Percentiles rank a stretch among this genome's conserved stretches.
Evolutionary conservation across 2,797 vertebrate species (phyloP).

Genomic region (Euthynnus affinis): DNA sequence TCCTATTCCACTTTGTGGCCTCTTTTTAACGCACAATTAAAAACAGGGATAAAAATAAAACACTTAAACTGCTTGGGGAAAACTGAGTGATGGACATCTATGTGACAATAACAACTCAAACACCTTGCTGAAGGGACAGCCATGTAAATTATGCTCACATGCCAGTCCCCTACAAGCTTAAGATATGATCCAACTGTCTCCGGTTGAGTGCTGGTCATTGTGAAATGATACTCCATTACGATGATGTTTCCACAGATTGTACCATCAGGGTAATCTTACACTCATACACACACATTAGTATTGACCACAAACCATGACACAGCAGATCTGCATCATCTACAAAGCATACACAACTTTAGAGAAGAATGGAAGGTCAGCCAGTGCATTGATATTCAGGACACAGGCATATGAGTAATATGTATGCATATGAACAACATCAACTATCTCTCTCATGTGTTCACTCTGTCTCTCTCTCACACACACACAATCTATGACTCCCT

Average conservation of each 20-base stretch:
- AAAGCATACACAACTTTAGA: slow-evolving; percentile 40
- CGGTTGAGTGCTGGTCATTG: slow-evolving; percentile 43
- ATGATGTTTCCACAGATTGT: slow-evolving; percentile 49
- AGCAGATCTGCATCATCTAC: slow-evolving; percentile 59
- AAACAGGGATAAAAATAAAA: too few relatives aligned
- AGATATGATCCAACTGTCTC: slow-evolving; percentile 37
- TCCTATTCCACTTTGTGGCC: too few relatives aligned
- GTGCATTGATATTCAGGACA: slow-evolving; percentile 68
- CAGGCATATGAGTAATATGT: slow-evolving; percentile 57
- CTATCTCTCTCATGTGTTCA: slow-evolving; percentile 21
- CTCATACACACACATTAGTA: slow-evolving; percentile 51
- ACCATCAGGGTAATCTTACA: slow-evolving; percentile 65
- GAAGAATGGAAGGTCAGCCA: slow-evolving; percentile 71
- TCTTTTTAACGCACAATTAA: too few relatives aligned
- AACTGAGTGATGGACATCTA: slow-evolving; percentile 17
- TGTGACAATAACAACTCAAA: slow-evolving; percentile 48
- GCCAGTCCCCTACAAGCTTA: slow-evolving; percentile 22
- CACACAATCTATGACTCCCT: slow-evolving; percentile 53
- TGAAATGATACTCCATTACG: slow-evolving; percentile 52
- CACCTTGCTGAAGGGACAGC: slow-evolving; percentile 34
- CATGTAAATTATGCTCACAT: slow-evolving; percentile 28
- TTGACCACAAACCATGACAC: slow-evolving; percentile 69
- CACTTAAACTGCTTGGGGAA: neutral
- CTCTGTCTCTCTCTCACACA: slow-evolving; percentile 28
- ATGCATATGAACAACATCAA: slow-evolving; percentile 67